A percentile compares a stretch with the other conserved stretches of the same genome.
Evolutionary conservation across 1,140 invertebrate genomes (phyloP).

Genomic region (Brachionus paranguensis): DNA sequence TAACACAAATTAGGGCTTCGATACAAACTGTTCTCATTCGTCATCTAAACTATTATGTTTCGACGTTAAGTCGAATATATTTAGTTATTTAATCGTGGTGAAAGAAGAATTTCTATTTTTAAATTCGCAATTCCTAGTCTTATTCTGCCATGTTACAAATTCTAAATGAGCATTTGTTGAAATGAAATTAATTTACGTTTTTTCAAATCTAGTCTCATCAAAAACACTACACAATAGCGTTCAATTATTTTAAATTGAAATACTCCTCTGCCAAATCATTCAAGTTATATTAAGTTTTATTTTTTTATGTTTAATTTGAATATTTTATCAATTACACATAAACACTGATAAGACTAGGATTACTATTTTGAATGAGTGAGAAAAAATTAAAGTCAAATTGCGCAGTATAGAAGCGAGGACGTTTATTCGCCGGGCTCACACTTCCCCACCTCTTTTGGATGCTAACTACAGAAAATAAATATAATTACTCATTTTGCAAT

Average conservation of each 20-base stretch:
- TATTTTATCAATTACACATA: no score
- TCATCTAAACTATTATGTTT: background rate
- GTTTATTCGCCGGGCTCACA: background rate
- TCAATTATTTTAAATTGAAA: background rate
- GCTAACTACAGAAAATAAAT: background rate
- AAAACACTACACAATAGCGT: background rate
- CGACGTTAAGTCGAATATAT: background rate
- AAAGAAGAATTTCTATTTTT: background rate
- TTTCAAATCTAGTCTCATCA: background rate
- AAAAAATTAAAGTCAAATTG: no score
- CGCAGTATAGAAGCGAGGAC: no score
- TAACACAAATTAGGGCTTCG: background rate
- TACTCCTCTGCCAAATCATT: no score
- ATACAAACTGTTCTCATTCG: slow-evolving; percentile 4
- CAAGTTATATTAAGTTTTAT: no score
- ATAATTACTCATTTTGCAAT: background rate
- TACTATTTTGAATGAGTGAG: no score
- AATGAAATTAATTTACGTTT: background rate
- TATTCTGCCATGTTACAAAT: background rate
- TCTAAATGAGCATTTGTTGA: background rate
- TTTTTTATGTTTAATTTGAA: no score
- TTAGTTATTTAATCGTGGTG: background rate
- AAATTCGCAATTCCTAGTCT: background rate
- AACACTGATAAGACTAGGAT: no score
- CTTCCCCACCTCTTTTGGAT: background rate